Evolutionary conservation across 2,113 vertebrate genomes (phyloP), one percentile per base, ranked within the genome.

Genomic region (Nycticebus coucang): DNA sequence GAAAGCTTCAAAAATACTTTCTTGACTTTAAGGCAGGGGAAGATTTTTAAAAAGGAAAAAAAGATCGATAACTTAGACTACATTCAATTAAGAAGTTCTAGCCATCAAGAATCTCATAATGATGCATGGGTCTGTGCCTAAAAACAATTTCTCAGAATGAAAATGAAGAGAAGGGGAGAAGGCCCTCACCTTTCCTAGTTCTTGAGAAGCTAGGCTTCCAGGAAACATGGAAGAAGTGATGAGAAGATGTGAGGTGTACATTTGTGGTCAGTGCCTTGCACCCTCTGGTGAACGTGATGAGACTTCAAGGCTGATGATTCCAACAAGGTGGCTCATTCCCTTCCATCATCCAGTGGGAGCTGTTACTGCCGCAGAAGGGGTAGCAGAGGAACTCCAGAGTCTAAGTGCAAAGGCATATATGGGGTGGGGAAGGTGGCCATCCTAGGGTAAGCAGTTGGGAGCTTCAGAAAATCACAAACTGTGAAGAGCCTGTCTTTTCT

Each of bases 1-100:
- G 9, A 59, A 37, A 71, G 1, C 17, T 78, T 85, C 13, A 66
- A 81, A 93, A 75, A 57, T 41, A 77, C 57, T 74, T 64, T 86
- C 74, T 89, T 94, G 59, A 92, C 64, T 94, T 84, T 12, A 81
- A 69, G 50, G 35, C 83, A 84, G 8, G 64, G 45, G 41, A 89
- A 77, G 30, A 62, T 79, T 80, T 89, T 17, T 64, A 45, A 7
- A 81, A 87, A 89, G n/a, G 28, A 83, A 60, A n/a, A 89, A 89
- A 92, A 88, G 21, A 59, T 2, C 74, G 55, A 75, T 64, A 91
- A 71, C 17, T 79, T 83, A 79, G 12, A 91, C 0, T 37, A 62
- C 8, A 26, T 79, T 83, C 64, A 60, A 18, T 71, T 33, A 75
- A 77, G 37, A 88, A 75, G 22, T 75, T 75, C 53, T 77, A 62